A percentile compares a stretch with the other conserved stretches of the same genome.
These are phyloP conservation scores for Imbricaverruca yamaguchii DNA, from an alignment of 2,888 invertebrate genomes.

Conservation along the genomic window DNA sequence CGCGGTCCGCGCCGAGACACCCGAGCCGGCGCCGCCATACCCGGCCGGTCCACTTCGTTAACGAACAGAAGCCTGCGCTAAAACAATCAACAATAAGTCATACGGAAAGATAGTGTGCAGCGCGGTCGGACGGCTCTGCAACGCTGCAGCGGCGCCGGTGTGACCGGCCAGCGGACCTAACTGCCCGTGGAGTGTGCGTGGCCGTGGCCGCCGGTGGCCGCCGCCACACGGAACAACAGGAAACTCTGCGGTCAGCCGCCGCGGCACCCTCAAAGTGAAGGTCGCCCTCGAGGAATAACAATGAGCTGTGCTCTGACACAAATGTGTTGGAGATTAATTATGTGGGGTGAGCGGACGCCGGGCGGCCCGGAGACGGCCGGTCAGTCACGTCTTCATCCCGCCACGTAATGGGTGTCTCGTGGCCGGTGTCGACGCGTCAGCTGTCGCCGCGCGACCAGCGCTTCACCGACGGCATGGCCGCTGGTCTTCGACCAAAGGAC, in stretches of 20 bases:
- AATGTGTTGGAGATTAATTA: slow-evolving; percentile 2
- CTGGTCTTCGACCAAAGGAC: no score
- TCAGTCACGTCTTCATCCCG: background rate
- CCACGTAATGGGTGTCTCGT: background rate
- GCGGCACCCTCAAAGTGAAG: slow-evolving; percentile 14
- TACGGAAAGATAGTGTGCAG: background rate
- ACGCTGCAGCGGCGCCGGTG: background rate
- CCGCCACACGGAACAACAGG: background rate
- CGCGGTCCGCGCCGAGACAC: no score
- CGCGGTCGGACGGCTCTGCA: no score
- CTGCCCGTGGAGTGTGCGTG: no score
- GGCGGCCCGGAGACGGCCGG: background rate
- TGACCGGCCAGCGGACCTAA: no score
- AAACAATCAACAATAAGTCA: slow-evolving; percentile 15
- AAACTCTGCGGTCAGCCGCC: slow-evolving; percentile 5
- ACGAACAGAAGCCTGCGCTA: background rate
- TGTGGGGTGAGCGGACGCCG: background rate
- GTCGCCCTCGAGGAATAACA: background rate
- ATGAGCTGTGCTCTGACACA: background rate
- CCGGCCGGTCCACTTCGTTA: background rate
- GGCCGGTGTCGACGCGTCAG: background rate
- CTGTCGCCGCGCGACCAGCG: background rate
- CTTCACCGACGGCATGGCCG: no score
- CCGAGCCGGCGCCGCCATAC: no score
- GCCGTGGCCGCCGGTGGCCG: background rate